Evolutionary conservation across 2,888 invertebrate species (phyloP).

Genomic region (Agrochola circellaris): DNA sequence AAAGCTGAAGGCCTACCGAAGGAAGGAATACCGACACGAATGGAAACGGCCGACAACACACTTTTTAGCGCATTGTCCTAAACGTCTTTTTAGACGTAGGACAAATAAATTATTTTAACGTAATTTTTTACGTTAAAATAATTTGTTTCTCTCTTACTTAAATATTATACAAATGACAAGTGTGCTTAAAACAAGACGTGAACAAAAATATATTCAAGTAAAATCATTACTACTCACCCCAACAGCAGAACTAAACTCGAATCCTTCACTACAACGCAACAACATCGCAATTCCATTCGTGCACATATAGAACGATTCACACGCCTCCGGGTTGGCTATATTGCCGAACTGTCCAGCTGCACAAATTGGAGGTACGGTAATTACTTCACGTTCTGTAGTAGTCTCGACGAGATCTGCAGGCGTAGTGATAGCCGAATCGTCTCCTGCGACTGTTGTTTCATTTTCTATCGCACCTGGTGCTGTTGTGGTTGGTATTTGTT

Average conservation of each 20-base stretch:
- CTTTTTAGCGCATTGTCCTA: too few relatives aligned
- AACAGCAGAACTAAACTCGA: constrained; percentile 18
- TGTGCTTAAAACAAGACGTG: not conserved
- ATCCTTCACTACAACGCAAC: constrained; percentile 20
- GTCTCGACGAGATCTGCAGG: not conserved
- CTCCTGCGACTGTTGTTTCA: not conserved
- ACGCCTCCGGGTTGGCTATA: constrained; percentile 23
- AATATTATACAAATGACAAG: not conserved
- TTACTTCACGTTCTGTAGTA: not conserved
- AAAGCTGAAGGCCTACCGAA: too few relatives aligned
- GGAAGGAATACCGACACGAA: too few relatives aligned
- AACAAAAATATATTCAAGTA: not conserved
- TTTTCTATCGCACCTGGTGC: not conserved
- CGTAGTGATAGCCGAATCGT: too few relatives aligned
- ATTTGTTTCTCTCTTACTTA: not conserved
- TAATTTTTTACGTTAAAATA: too few relatives aligned
- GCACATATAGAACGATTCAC: constrained; percentile 40
- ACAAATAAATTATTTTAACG: too few relatives aligned
- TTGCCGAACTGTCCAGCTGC: constrained; percentile 17
- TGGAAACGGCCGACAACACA: not conserved
- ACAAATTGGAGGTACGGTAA: constrained; percentile 6
- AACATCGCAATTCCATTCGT: constrained; percentile 10
- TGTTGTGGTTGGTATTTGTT: not conserved
- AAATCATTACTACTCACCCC: constrained; percentile 5
- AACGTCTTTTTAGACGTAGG: too few relatives aligned